Conservation (phyloP, 1,140 invertebrate species). For the Triops cancriformis region DNA sequence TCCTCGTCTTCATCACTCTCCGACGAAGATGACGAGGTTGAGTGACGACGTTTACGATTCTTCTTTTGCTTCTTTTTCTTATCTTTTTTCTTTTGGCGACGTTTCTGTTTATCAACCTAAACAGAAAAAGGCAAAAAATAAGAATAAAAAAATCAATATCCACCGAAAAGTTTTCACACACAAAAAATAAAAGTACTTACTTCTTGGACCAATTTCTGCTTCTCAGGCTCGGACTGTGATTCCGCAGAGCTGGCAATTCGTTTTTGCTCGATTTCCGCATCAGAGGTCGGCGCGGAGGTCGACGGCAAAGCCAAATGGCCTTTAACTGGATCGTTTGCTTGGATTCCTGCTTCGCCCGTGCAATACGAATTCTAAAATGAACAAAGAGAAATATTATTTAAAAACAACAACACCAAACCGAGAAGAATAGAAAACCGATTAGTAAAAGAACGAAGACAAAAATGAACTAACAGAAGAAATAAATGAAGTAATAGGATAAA, state of each 20-base stretch:
- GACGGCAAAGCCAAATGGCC: neutral
- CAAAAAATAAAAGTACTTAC: conserved; percentile 6
- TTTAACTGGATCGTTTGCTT: conserved; percentile 29
- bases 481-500: no score
- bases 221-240: conserved; percentile 1
- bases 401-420: no score
- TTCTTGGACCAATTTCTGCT: neutral
- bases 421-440: no score
- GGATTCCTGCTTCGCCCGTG: conserved; percentile 68
- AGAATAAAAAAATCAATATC: neutral
- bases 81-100: conserved; percentile 40
- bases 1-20: conserved; percentile 43
- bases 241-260: conserved; percentile 26
- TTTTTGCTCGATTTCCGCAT: conserved; percentile 27
- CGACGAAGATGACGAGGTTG: conserved; percentile 27
- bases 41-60: conserved; percentile 42
- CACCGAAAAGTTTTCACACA: neutral
- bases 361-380: conserved; percentile 66
- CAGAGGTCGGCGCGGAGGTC: neutral
- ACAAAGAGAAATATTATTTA: conserved; percentile 30
- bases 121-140: no score
- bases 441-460: neutral
- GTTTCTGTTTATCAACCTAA: conserved; percentile 31
- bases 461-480: neutral
- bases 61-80: conserved; percentile 45